These are phyloP conservation scores for Cantharis lateralis DNA, from an alignment of 2,888 invertebrate genomes.

Conservation along the genomic window DNA sequence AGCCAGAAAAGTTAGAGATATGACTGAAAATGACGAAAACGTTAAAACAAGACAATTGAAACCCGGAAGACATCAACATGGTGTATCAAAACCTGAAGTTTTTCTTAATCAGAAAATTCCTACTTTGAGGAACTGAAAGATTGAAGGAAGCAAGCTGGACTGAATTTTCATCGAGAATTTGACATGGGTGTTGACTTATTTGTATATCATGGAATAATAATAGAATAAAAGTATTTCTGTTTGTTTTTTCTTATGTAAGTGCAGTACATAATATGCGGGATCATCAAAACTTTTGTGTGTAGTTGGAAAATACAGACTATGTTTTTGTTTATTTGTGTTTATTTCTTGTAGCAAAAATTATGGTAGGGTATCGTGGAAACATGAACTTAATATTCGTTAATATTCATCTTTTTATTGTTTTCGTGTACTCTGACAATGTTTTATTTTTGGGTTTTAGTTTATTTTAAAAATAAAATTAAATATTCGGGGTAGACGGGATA, in stretches of 20 bases:
- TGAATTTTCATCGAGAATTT: neutral
- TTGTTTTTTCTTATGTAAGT: neutral
- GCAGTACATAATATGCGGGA: neutral
- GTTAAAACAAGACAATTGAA: neutral
- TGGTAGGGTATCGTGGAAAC: too few relatives aligned
- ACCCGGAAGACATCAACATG: neutral
- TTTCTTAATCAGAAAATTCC: neutral
- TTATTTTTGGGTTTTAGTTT: too few relatives aligned
- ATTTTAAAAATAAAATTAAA: too few relatives aligned
- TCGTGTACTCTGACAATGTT: too few relatives aligned
- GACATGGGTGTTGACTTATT: neutral
- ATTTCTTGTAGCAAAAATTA: neutral
- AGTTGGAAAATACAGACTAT: neutral
- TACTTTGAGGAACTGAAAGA: neutral
- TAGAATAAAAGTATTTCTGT: neutral
- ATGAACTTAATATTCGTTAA: too few relatives aligned
- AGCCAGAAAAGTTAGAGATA: conserved; percentile 14
- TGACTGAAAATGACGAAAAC: neutral
- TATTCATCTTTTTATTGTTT: too few relatives aligned
- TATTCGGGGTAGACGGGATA: too few relatives aligned
- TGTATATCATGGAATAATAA: neutral
- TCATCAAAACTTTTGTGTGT: neutral
- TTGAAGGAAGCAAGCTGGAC: neutral
- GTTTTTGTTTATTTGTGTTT: neutral
- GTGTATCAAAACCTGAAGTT: neutral